Evolutionary conservation across 2,797 vertebrate species (phyloP).

Genomic region (Orestias chungarensis): DNA sequence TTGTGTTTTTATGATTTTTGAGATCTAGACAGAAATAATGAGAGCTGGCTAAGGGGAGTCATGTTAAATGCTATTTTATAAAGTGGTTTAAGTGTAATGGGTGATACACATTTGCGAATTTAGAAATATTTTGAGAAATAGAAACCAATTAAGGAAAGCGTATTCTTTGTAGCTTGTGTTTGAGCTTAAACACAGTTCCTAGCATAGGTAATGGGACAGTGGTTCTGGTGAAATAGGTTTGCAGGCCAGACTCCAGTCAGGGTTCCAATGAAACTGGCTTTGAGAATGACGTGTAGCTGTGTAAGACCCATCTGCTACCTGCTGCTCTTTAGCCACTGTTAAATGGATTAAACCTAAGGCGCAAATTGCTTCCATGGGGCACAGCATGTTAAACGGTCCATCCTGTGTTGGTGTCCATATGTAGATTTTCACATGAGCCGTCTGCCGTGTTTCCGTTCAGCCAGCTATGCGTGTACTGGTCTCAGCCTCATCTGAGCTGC

Average conservation of each 20-base stretch:
- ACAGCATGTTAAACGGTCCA: conserved; percentile 10
- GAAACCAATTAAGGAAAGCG: neutral
- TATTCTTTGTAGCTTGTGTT: neutral
- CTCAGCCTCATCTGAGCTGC: neutral
- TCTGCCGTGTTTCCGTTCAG: conserved; percentile 54
- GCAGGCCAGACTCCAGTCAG: conserved; percentile 59
- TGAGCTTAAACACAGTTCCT: neutral
- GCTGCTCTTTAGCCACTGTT: conserved; percentile 49
- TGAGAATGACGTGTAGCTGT: conserved; percentile 57
- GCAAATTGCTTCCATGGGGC: conserved; percentile 15
- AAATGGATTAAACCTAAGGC: conserved; percentile 68
- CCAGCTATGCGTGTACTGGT: conserved; percentile 41
- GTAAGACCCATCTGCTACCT: conserved; percentile 67
- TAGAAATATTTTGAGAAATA: neutral
- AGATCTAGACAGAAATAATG: neutral
- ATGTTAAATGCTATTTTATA: neutral
- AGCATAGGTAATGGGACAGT: conserved; percentile 13
- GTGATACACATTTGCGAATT: neutral
- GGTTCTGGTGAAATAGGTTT: conserved; percentile 49
- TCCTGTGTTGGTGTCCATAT: conserved; percentile 26
- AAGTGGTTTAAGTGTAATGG: neutral
- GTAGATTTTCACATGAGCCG: conserved; percentile 17
- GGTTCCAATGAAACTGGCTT: conserved; percentile 38
- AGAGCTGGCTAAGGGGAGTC: neutral
- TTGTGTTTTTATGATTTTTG: neutral